Evolutionary conservation across 2,888 invertebrate species (phyloP), one percentile per base, ranked within the genome.

Genomic region (Cactoblastis cactorum): DNA sequence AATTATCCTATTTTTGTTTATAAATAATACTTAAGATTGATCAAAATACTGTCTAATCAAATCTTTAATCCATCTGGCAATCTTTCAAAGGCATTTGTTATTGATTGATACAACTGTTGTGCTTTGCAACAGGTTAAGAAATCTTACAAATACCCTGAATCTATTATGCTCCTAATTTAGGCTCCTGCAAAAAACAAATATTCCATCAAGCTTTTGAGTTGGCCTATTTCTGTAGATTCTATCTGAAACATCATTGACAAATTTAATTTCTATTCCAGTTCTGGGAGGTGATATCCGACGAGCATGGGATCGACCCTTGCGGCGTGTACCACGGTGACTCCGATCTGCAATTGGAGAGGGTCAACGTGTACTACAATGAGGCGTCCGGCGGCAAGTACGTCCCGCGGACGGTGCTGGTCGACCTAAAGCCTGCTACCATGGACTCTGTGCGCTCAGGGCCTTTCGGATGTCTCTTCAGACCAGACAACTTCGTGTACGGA

Each of bases 401-500:
- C 6, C 88, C 87, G 17, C 72, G 88, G n/a, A 77, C 86, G 2
- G 78, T 88, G 15, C 69, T 88, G 8, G 69, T 84, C 1, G 87
- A 89, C 64, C 76, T 88, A 11, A 83, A 88, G 63, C 83, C 80
- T 1, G 80, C 80, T 19, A 85, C 88, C 45, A 96, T 97, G 96
- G 97, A 97, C 79, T 93, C 96, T 8, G 96, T 97, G 45, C 92
- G 96, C 49, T 95, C 96, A 1, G 96, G 96, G 9, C 93, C 94
- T 22, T 96, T 95, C 77, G 97, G 97, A 3, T 93, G 94, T 71
- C 91, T 97, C 49, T 97, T 95, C 90, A 91, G 96, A 50, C 97
- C 97, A 8, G 96, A 97, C 79, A 97, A 96, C 85, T 97, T 96
- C 76, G 95, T 97, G 2, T 96, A 95, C 65, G 95, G 93, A 5